Evolutionary conservation across 2,888 invertebrate species (phyloP).

Genomic region (Aricia artaxerxes): DNA sequence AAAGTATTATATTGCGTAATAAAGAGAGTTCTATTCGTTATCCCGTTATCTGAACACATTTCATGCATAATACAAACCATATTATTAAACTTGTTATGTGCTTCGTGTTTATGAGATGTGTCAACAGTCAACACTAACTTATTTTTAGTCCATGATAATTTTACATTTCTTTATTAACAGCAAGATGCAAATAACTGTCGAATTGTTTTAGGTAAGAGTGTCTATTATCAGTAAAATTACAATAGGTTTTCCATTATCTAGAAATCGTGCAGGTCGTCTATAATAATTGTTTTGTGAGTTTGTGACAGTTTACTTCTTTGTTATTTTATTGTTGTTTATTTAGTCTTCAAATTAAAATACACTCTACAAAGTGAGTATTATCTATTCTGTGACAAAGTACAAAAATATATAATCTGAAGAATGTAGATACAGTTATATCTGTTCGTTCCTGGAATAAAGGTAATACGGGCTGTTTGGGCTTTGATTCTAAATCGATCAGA

Average conservation of each 20-base stretch:
- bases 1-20: constrained; percentile 49
- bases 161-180: neutral
- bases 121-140: constrained; percentile 20
- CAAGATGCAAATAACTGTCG: neutral
- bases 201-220: neutral
- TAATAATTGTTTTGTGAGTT: neutral
- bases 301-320: too few relatives aligned
- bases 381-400: too few relatives aligned
- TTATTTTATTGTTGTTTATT: too few relatives aligned
- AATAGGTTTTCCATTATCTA: neutral
- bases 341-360: neutral
- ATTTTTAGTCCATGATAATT: neutral
- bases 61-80: constrained; percentile 39
- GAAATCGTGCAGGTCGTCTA: neutral
- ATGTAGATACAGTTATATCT: neutral
- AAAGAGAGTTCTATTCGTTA: constrained; percentile 47
- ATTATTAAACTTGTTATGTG: constrained; percentile 24
- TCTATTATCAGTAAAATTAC: neutral
- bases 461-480: constrained; percentile 7
- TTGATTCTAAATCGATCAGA: constrained; percentile 8
- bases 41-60: constrained; percentile 51
- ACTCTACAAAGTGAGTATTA: neutral
- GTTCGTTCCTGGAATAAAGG: neutral
- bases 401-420: neutral
- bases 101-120: constrained; percentile 21